phyloP scores from a whole-genome alignment of 2,113 vertebrate species.

The Phocoena sinus region DNA sequence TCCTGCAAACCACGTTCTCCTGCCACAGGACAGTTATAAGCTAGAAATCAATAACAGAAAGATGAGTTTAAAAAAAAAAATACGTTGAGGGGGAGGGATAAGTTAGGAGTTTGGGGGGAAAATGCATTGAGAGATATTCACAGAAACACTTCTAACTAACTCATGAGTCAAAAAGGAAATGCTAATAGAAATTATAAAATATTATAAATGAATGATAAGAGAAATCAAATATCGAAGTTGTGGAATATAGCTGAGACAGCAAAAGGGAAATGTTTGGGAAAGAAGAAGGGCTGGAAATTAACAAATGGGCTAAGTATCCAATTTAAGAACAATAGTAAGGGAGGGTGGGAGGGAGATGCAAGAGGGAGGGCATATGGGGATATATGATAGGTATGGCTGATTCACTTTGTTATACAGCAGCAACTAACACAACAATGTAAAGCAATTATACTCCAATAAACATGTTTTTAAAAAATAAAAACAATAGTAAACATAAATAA shows the following conservation, averaged over 20 bases:
- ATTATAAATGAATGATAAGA: constrained; percentile 22
- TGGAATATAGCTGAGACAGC: constrained; percentile 29
- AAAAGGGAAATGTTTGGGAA: constrained; percentile 29
- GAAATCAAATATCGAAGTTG: constrained; percentile 31
- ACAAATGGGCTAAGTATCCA: background rate
- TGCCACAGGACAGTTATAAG: background rate
- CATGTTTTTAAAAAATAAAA: too few relatives aligned
- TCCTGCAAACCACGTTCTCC: background rate
- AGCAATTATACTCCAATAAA: too few relatives aligned
- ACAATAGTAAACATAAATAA: background rate
- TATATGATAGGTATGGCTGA: too few relatives aligned
- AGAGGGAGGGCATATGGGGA: too few relatives aligned
- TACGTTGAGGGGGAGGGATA: background rate
- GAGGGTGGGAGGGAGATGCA: too few relatives aligned
- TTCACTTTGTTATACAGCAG: too few relatives aligned
- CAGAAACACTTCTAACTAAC: background rate
- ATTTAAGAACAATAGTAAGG: background rate
- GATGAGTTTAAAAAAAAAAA: background rate
- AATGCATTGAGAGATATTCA: background rate
- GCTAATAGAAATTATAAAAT: constrained; percentile 46
- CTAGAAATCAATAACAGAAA: constrained; percentile 10
- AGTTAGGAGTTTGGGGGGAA: background rate
- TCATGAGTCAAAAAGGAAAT: constrained; percentile 23
- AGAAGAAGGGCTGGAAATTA: constrained; percentile 14
- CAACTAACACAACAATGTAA: too few relatives aligned